These are phyloP conservation scores for Apodemia mormo DNA, from an alignment of 2,888 invertebrate species.

Conservation along the genomic window DNA sequence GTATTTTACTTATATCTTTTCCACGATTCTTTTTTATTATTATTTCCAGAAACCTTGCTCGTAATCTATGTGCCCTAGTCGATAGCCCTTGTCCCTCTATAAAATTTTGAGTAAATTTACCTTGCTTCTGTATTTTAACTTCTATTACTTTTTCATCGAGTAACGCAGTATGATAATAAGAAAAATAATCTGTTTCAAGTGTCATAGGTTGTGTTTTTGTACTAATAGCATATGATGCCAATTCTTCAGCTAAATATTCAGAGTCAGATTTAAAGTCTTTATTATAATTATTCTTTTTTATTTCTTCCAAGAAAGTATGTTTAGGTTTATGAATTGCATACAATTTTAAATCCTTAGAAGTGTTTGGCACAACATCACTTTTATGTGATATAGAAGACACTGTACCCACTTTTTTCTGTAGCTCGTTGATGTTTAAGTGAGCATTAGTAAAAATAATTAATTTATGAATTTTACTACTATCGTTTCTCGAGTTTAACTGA, in stretches of 20 bases:
- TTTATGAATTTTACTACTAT: background rate
- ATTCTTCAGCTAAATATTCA: background rate
- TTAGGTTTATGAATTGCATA: background rate
- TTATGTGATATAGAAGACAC: background rate
- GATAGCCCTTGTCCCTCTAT: background rate
- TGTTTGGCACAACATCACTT: background rate
- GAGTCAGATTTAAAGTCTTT: background rate
- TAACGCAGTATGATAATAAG: slow-evolving; percentile 5
- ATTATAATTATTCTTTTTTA: background rate
- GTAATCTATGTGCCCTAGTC: background rate
- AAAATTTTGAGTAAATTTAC: background rate
- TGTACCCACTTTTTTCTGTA: background rate
- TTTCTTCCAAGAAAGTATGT: background rate
- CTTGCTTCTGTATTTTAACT: background rate
- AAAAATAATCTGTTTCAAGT: background rate
- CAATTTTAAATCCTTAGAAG: background rate
- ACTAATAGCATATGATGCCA: background rate
- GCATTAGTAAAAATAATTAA: slow-evolving; percentile 15
- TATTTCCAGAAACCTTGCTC: background rate
- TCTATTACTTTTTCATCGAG: background rate
- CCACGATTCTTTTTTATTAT: background rate
- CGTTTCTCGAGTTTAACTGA: background rate
- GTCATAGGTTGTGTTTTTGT: background rate
- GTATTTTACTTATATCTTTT: background rate
- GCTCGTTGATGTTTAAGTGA: background rate